Evolutionary conservation across 2,113 vertebrate species (phyloP).

Genomic region (Callorhinus ursinus): DNA sequence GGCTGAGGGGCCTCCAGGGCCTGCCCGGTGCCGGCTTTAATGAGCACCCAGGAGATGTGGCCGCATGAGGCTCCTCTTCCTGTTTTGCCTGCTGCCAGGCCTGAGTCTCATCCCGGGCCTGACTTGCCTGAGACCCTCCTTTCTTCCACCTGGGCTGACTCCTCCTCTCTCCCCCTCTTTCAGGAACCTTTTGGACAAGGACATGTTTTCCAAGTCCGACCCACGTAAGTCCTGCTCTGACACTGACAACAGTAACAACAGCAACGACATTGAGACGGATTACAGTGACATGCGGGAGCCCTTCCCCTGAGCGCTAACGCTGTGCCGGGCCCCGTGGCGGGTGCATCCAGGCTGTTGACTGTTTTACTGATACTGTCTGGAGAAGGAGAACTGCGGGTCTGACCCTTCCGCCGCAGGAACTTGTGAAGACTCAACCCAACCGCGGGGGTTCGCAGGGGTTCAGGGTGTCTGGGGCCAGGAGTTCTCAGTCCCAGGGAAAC

Average conservation of each 20-base stretch:
- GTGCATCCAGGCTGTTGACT: background rate
- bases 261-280: fast-evolving
- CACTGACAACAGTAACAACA: background rate
- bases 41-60: background rate
- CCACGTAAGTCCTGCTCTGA: constrained; percentile 90
- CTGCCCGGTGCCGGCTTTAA: background rate
- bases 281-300: fast-evolving
- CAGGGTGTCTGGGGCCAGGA: background rate
- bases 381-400: background rate
- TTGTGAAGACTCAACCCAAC: background rate
- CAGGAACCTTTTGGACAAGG: constrained; percentile 96
- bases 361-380: background rate
- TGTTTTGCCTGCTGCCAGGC: background rate
- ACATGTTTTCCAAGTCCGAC: constrained; percentile 98
- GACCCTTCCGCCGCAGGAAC: background rate
- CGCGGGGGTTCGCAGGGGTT: fast-evolving
- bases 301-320: fast-evolving
- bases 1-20: background rate
- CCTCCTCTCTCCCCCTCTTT: constrained; percentile 51
- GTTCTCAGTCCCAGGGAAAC: background rate
- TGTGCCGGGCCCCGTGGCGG: background rate
- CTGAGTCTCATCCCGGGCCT: background rate
- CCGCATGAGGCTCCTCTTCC: background rate
- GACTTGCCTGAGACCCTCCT: too few species aligned
- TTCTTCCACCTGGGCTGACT: background rate